Evolutionary conservation across 1,140 invertebrate species (phyloP).

Genomic region (Babylonia areolata): DNA sequence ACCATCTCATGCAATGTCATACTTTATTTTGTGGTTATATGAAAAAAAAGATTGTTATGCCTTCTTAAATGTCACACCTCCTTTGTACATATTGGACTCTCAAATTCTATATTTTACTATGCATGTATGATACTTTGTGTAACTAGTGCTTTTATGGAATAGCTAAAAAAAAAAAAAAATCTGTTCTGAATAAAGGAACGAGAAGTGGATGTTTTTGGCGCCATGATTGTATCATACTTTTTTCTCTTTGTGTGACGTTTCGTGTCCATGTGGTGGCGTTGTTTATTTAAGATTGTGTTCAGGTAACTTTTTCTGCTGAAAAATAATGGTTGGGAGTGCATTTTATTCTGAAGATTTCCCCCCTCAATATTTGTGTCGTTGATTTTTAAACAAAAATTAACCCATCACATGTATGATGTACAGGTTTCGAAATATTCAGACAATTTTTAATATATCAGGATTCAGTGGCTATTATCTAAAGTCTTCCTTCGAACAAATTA

Average conservation of each 20-base stretch:
- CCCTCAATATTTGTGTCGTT: neutral
- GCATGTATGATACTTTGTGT: neutral
- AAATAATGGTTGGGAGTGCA: neutral
- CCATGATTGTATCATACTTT: conserved; percentile 14
- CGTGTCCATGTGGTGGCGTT: neutral
- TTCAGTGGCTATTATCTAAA: neutral
- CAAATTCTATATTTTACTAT: neutral
- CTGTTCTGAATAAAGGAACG: conserved; percentile 11
- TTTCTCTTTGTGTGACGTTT: neutral
- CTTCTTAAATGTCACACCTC: neutral
- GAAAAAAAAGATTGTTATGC: neutral
- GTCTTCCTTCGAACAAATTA: neutral
- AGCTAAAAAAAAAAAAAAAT: neutral
- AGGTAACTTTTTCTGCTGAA: neutral
- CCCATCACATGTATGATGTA: neutral
- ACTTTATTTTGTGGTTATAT: neutral
- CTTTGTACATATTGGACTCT: too few relatives aligned
- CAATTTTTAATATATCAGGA: neutral
- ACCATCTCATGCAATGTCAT: neutral
- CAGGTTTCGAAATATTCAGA: neutral
- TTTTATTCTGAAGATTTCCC: neutral
- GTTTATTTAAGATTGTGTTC: neutral
- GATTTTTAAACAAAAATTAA: neutral
- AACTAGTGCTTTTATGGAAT: neutral
- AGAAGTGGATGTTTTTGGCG: conserved; percentile 27